Conservation (phyloP, 2,797 vertebrate species). For the Liparis tanakae region DNA sequence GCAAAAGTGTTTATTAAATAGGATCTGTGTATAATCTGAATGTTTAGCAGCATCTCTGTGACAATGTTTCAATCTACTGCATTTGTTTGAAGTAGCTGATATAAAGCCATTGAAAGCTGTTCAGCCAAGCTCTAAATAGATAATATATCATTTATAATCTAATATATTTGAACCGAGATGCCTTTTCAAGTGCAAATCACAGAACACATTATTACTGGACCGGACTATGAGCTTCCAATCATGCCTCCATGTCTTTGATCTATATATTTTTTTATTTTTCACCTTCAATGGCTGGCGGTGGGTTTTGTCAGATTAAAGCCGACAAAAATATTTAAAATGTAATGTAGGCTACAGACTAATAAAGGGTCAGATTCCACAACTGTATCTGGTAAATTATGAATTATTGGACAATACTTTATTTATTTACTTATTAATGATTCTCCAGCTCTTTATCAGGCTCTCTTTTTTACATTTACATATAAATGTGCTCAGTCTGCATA, state of each 20-base stretch:
- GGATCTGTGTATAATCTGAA: neutral
- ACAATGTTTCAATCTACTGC: neutral
- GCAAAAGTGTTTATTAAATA: neutral
- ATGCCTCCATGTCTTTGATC: neutral
- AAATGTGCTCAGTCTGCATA: too few species aligned
- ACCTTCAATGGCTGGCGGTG: neutral
- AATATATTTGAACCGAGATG: neutral
- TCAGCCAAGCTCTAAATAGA: neutral
- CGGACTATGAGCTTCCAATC: too few species aligned
- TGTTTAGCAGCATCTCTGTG: neutral
- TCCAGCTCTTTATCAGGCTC: neutral
- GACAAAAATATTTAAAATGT: neutral
- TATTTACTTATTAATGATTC: too few species aligned
- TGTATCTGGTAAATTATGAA: neutral
- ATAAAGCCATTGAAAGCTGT: neutral
- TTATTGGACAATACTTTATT: neutral
- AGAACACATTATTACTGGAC: neutral
- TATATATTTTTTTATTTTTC: neutral
- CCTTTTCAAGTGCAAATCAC: neutral
- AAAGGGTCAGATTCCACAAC: neutral
- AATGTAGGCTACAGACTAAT: neutral
- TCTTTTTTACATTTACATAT: too few species aligned
- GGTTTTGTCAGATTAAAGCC: neutral
- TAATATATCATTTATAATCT: neutral
- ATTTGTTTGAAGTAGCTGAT: constrained; percentile 1